Evolutionary conservation across 1,140 invertebrate genomes (phyloP), one percentile per base, ranked within the genome.

Genomic region (Leptinotarsa lineolata): DNA sequence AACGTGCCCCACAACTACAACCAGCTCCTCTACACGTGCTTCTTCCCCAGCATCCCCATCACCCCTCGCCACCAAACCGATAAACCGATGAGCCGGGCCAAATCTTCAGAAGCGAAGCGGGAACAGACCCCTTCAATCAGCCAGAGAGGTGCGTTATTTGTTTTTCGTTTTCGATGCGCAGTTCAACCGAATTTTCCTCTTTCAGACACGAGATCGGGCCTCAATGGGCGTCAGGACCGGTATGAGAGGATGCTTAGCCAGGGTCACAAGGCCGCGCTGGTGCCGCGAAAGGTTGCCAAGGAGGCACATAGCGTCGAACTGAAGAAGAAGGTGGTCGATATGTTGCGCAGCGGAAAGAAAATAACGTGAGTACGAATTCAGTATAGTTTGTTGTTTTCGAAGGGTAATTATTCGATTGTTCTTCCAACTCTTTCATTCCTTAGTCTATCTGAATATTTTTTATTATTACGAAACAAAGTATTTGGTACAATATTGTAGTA

Each of bases 21-120:
- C 85, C 87, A 93, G 74, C 90, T 95, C 85, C 84, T 96, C 16
- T 93, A 94, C 81, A 89, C 91, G 77, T 90, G 92, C 83, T 88
- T 94, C 58, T 91, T 92, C 84, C 91, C 92, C 21, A 90, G 92
- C 74, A 88, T 88, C 80, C 86, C 85, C 80, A 85, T 87, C 72
- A 83, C 84, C 18, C 84, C 85, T 54, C 86, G 77, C 67, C 12
- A 44, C 8, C 30, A 11, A 39, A 72, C 16, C 20, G 75, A 77
- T 24, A 74, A 68, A 73, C 72, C 68, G 12, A 59, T 69, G 44
- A 75, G 75, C 5, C 65, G 72, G 54, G 70, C 74, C 68, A 73
- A 77, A 78, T 70, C 84, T 77, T 77, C 82, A 72, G 70, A 84
- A 78, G 61, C 80, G 74, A 76, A 83, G 77, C 54, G 84, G 79